Percentiles rank a stretch among this genome's conserved stretches.
phyloP scores from a whole-genome alignment of 1,140 invertebrate species.

The Drosophila bipectinata region DNA sequence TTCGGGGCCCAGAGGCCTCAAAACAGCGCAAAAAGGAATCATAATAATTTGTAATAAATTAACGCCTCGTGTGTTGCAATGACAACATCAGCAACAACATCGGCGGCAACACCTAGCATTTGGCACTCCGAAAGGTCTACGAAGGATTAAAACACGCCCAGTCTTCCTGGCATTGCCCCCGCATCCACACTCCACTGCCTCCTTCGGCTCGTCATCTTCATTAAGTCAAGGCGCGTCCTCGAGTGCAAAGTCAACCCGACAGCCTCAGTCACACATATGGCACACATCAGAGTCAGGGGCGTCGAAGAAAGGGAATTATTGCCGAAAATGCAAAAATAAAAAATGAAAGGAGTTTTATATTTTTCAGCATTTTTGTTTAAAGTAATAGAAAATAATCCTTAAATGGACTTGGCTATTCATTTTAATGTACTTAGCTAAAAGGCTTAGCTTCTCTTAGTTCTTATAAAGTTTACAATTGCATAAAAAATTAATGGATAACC shows the following conservation, averaged over 20 bases:
- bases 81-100: conserved; percentile 44
- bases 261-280: conserved; percentile 44
- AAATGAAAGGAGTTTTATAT: neutral
- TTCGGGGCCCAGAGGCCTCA: conserved; percentile 7
- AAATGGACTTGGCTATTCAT: too few relatives aligned
- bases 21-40: conserved; percentile 64
- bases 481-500: too few relatives aligned
- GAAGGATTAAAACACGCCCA: conserved; percentile 68
- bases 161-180: conserved; percentile 21
- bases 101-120: conserved; percentile 52
- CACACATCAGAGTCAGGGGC: conserved; percentile 23
- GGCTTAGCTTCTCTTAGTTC: too few relatives aligned
- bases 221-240: conserved; percentile 77
- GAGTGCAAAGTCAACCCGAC: conserved; percentile 58
- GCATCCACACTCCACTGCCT: conserved; percentile 6
- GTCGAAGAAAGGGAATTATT: neutral
- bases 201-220: conserved; percentile 68
- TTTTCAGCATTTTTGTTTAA: neutral
- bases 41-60: conserved; percentile 83
- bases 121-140: conserved; percentile 22
- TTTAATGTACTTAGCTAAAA: too few relatives aligned
- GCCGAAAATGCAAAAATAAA: neutral
- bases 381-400: too few relatives aligned
- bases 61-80: conserved; percentile 63
- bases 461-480: too few relatives aligned